Percentiles rank a stretch among this genome's conserved stretches.
Conservation (phyloP, 2,113 vertebrate genomes). For the Heptranchias perlo region DNA sequence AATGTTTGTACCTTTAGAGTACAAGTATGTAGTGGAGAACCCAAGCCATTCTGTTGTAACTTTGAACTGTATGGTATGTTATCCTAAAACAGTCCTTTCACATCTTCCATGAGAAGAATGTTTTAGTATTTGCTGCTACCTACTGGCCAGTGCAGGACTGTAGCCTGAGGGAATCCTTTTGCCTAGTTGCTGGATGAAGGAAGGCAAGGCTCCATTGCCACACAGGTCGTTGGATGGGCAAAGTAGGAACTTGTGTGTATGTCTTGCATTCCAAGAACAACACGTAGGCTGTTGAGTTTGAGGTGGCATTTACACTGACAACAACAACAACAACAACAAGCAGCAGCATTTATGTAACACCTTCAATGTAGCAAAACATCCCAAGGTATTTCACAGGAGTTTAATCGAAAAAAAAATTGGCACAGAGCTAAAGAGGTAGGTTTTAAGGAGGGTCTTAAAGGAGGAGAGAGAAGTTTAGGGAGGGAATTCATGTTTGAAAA, state of each 20-base stretch:
- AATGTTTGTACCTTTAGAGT: not conserved
- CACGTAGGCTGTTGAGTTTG: not conserved
- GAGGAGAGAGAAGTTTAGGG: not conserved
- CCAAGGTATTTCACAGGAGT: not conserved
- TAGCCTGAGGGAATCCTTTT: not conserved
- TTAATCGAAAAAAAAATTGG: not conserved
- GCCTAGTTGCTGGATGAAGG: not conserved
- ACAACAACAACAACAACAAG: not conserved
- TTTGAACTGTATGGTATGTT: not conserved
- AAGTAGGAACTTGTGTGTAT: not conserved
- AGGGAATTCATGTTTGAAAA: not conserved
- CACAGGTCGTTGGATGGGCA: not conserved
- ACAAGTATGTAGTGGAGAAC: not conserved
- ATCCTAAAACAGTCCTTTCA: not conserved
- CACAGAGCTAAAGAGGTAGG: not conserved
- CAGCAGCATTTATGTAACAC: not conserved
- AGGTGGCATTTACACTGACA: not conserved
- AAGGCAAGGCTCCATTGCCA: not conserved
- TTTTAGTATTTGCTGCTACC: conserved; percentile 2
- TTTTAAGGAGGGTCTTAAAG: not conserved
- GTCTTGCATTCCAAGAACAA: not conserved
- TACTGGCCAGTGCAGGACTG: not conserved
- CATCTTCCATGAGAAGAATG: not conserved
- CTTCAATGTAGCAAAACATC: not conserved
- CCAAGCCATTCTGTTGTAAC: not conserved